These are phyloP conservation scores for Lasioglossum marginatum DNA, from an alignment of 2,888 invertebrate species.

Conservation along the genomic window DNA sequence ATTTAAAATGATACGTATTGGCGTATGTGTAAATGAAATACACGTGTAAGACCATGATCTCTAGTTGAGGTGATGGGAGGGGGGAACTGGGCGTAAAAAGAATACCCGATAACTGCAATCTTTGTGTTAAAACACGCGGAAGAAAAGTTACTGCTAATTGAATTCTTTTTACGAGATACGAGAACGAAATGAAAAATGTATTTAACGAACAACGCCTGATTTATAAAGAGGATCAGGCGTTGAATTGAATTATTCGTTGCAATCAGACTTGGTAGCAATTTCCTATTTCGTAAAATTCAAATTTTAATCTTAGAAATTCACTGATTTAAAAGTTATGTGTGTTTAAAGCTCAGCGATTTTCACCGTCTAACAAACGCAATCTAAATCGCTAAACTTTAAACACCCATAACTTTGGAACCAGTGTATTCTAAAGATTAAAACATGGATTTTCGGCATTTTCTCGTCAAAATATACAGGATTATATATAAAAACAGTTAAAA, in stretches of 20 bases:
- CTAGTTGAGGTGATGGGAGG: not conserved
- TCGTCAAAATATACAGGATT: no score
- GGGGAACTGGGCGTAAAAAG: not conserved
- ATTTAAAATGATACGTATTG: no score
- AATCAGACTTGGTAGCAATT: not conserved
- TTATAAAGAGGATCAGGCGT: not conserved
- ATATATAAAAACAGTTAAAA: no score
- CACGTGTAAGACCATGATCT: not conserved
- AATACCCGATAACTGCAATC: not conserved
- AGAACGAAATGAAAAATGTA: not conserved
- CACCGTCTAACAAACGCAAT: no score
- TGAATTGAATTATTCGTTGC: not conserved
- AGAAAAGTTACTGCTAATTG: not conserved
- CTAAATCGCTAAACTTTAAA: no score
- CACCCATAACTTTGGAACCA: no score
- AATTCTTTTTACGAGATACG: slow-evolving; percentile 2
- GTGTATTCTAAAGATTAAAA: no score
- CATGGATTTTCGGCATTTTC: no score
- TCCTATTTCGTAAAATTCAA: no score
- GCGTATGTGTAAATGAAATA: not conserved
- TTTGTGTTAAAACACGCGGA: not conserved
- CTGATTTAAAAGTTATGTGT: no score
- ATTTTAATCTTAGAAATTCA: no score
- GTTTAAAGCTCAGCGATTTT: no score
- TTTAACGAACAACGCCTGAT: not conserved